Percentiles rank a stretch among this genome's conserved stretches.
These are phyloP conservation scores for Alligator mississippiensis DNA, from an alignment of 2,113 vertebrate species.

Conservation along the genomic window DNA sequence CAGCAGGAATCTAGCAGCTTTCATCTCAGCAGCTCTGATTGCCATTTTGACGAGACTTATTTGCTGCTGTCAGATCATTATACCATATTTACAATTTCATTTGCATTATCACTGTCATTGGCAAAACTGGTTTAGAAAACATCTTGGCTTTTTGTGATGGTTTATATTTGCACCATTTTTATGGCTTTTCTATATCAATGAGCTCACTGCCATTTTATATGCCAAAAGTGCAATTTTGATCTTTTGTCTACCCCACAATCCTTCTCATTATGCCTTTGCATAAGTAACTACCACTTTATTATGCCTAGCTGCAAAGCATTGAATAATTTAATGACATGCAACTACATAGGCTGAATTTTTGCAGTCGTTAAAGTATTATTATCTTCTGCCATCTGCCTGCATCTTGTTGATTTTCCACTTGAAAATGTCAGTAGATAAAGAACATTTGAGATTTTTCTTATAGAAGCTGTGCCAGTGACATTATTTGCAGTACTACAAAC, in stretches of 20 bases:
- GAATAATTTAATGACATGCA: conserved; percentile 36
- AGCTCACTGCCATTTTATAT: not conserved
- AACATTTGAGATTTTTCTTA: conserved; percentile 22
- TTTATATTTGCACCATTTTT: not conserved
- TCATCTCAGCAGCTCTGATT: not conserved
- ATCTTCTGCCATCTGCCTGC: conserved; percentile 26
- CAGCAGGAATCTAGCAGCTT: conserved; percentile 8
- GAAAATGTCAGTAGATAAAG: conserved; percentile 36
- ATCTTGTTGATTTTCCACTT: conserved; percentile 37
- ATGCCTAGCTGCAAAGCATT: not conserved
- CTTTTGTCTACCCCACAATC: not conserved
- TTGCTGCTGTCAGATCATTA: conserved; percentile 19
- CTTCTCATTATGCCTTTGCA: not conserved
- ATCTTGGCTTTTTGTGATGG: not conserved
- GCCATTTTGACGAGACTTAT: conserved; percentile 1
- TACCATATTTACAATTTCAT: not conserved
- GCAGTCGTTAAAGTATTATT: conserved; percentile 49
- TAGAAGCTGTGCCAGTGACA: not conserved
- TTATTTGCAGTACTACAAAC: not conserved
- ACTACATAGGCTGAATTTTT: conserved; percentile 5
- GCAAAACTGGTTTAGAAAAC: not conserved
- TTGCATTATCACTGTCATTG: conserved; percentile 15
- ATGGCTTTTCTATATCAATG: not conserved
- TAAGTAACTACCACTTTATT: conserved; percentile 18
- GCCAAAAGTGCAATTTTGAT: not conserved